Conservation (phyloP, 2,797 vertebrate species). For the Spatula versicolor region DNA sequence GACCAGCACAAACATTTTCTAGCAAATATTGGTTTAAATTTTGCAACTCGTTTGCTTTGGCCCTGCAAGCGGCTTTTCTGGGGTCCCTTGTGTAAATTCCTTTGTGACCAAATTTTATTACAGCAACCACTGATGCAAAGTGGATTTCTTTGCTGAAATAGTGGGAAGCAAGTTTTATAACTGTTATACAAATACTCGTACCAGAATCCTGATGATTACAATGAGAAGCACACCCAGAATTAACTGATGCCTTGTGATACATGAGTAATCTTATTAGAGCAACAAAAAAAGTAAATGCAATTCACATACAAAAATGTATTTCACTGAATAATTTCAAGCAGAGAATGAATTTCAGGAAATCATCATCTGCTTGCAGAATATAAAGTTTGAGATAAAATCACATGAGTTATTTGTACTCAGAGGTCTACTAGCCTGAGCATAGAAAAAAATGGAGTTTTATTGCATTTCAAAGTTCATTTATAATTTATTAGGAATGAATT, state of each 20-base stretch:
- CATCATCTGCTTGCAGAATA: background rate
- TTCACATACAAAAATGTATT: background rate
- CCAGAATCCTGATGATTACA: conserved; percentile 8
- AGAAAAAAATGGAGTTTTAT: background rate
- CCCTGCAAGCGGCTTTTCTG: background rate
- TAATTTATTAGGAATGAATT: conserved; percentile 14
- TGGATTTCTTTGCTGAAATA: conserved; percentile 3
- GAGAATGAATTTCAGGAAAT: background rate
- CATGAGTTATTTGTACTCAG: background rate
- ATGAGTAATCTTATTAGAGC: conserved; percentile 22
- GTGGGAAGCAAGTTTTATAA: background rate
- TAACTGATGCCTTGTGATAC: conserved; percentile 33
- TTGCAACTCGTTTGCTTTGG: conserved; percentile 52
- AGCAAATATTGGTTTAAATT: conserved; percentile 63
- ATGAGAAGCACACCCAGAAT: conserved; percentile 42
- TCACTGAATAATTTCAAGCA: background rate
- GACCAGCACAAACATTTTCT: conserved; percentile 15
- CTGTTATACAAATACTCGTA: background rate
- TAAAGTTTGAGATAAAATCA: background rate
- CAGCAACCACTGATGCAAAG: background rate
- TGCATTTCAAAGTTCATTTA: background rate
- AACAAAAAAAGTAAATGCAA: conserved; percentile 20
- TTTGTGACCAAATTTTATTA: background rate
- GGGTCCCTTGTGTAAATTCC: background rate
- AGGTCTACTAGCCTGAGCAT: background rate